These are phyloP conservation scores for Thaleichthys pacificus DNA, from an alignment of 2,797 vertebrate species.

Conservation along the genomic window DNA sequence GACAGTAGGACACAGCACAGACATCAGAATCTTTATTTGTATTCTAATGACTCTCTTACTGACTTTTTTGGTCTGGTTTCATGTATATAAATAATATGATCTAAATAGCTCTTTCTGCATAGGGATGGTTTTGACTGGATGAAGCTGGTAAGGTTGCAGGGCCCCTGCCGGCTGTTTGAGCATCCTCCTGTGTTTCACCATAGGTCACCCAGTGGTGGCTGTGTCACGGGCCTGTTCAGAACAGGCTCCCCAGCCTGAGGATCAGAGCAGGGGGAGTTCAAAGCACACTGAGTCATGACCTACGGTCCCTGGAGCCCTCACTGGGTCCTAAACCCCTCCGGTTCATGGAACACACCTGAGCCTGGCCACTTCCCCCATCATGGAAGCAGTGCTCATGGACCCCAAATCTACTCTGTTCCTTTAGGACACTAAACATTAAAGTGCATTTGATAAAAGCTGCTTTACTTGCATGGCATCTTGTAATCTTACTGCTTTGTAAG, in stretches of 20 bases:
- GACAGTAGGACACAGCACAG: too few relatives aligned
- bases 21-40: too few relatives aligned
- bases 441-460: neutral
- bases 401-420: too few relatives aligned
- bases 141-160: neutral
- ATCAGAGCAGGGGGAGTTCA: constrained; percentile 26
- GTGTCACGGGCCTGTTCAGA: constrained; percentile 7
- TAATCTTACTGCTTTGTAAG: neutral
- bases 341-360: neutral
- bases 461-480: neutral
- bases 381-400: too few relatives aligned
- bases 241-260: constrained; percentile 6
- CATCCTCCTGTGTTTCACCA: constrained; percentile 17
- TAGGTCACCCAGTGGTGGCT: constrained; percentile 10
- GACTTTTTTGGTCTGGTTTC: too few relatives aligned
- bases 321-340: neutral
- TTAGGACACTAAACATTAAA: neutral
- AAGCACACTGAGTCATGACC: constrained; percentile 21
- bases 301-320: neutral
- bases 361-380: too few relatives aligned
- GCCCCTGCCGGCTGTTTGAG: neutral
- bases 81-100: neutral
- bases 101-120: too few relatives aligned
- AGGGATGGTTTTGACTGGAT: too few relatives aligned
- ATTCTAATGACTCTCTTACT: too few relatives aligned